Conservation (phyloP, 2,888 invertebrate genomes). For the Melanostoma scalare region DNA sequence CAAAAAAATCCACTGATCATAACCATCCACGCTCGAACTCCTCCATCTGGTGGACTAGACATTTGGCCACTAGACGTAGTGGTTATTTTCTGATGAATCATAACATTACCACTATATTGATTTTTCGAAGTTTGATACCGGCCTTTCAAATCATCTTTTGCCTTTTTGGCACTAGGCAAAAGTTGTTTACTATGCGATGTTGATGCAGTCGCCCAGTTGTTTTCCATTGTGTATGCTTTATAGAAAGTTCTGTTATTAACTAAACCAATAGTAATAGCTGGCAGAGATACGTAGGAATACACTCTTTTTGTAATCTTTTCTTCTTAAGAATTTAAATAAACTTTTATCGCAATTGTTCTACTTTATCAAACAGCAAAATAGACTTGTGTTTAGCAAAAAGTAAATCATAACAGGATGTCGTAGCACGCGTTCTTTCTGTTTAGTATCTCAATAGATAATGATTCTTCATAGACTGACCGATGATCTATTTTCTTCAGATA, state of each 20-base stretch:
- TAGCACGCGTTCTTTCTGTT: slow-evolving; percentile 27
- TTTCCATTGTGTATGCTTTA: slow-evolving; percentile 41
- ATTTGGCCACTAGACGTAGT: not conserved
- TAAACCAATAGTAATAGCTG: slow-evolving; percentile 27
- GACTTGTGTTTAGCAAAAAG: slow-evolving; percentile 7
- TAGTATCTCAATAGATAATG: slow-evolving; percentile 35
- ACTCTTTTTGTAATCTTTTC: slow-evolving; percentile 23
- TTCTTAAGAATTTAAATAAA: slow-evolving; percentile 25
- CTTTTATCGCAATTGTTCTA: slow-evolving; percentile 57
- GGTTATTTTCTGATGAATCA: slow-evolving; percentile 50
- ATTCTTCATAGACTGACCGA: slow-evolving; percentile 11
- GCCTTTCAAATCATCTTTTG: not conserved
- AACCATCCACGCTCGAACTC: slow-evolving; percentile 64
- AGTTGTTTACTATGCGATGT: slow-evolving; percentile 34
- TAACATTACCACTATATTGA: slow-evolving; percentile 1
- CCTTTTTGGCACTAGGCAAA: not conserved
- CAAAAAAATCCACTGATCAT: slow-evolving; percentile 66
- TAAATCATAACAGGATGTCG: slow-evolving; percentile 24
- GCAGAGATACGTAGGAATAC: slow-evolving; percentile 10
- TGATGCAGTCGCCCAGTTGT: slow-evolving; percentile 4
- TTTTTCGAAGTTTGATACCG: not conserved
- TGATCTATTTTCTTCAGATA: slow-evolving; percentile 13
- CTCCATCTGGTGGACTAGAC: slow-evolving; percentile 60
- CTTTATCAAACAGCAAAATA: slow-evolving; percentile 22
- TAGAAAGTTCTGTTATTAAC: slow-evolving; percentile 24